Conservation (phyloP, 1,140 invertebrate genomes). For the Zaprionus kolodkinae region DNA sequence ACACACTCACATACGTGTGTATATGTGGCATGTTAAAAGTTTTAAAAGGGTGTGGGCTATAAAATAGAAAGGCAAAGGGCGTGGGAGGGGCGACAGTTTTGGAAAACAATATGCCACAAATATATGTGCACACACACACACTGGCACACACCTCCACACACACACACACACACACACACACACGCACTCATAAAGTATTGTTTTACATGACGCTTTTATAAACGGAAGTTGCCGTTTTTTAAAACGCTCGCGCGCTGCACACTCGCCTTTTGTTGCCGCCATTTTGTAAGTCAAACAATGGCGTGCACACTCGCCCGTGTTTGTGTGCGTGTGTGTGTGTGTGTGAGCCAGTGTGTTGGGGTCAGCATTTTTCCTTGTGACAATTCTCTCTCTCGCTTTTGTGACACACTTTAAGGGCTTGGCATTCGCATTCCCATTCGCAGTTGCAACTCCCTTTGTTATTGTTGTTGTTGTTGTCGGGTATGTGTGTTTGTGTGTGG, state of each 20-base stretch:
- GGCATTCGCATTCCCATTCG: slow-evolving; percentile 42
- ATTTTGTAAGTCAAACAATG: slow-evolving; percentile 82
- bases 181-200: slow-evolving; percentile 64
- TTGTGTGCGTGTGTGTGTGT: slow-evolving; percentile 26
- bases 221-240: slow-evolving; percentile 74
- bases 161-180: slow-evolving; percentile 10
- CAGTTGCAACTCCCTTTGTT: slow-evolving; percentile 32
- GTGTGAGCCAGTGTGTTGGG: slow-evolving; percentile 42
- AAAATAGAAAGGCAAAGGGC: slow-evolving; percentile 2
- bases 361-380: slow-evolving; percentile 61
- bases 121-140: slow-evolving; percentile 13
- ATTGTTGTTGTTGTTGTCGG: slow-evolving; percentile 17
- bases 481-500: slow-evolving; percentile 18
- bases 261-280: slow-evolving; percentile 68
- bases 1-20: slow-evolving; percentile 18
- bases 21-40: slow-evolving; percentile 33
- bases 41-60: slow-evolving; percentile 14
- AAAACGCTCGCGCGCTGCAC: slow-evolving; percentile 58
- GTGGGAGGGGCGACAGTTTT: slow-evolving; percentile 48
- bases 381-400: slow-evolving; percentile 70
- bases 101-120: slow-evolving; percentile 72
- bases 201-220: slow-evolving; percentile 80
- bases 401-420: slow-evolving; percentile 68
- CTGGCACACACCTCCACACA: neutral
- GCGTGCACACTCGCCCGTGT: slow-evolving; percentile 42